These are phyloP conservation scores for Apodemia mormo DNA, from an alignment of 2,888 invertebrate species.

Conservation along the genomic window DNA sequence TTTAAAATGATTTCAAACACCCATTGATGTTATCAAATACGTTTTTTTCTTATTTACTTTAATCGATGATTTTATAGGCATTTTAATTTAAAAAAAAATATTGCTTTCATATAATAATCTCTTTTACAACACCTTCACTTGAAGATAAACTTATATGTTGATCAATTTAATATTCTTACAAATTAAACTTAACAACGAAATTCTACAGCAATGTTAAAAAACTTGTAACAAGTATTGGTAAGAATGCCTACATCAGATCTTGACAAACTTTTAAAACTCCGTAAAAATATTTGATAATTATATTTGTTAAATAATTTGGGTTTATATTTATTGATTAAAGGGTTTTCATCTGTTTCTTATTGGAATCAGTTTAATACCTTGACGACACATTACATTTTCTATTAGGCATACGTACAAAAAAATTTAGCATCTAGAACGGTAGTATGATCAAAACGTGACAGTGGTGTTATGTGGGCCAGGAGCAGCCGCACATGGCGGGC, in stretches of 20 bases:
- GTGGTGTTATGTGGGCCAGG: constrained; percentile 73
- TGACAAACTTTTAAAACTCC: background rate
- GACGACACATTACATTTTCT: background rate
- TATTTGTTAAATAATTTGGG: background rate
- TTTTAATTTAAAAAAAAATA: background rate
- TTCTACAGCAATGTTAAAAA: too few relatives aligned
- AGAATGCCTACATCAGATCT: too few relatives aligned
- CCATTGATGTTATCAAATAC: background rate
- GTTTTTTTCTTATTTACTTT: background rate
- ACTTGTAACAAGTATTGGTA: too few relatives aligned
- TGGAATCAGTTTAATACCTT: background rate
- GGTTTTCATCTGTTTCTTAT: background rate
- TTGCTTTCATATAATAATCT: background rate
- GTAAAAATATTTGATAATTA: background rate
- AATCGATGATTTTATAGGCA: constrained; percentile 3
- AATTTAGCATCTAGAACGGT: background rate
- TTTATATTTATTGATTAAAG: background rate
- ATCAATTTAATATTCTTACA: background rate
- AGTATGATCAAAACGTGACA: constrained; percentile 44
- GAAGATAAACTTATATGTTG: background rate
- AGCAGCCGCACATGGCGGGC: constrained; percentile 74
- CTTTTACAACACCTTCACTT: background rate
- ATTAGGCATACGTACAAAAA: background rate
- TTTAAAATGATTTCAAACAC: background rate
- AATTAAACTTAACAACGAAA: background rate